A percentile compares a stretch with the other conserved stretches of the same genome.
Conservation (phyloP, 2,797 vertebrate species). For the Lophius americanus region DNA sequence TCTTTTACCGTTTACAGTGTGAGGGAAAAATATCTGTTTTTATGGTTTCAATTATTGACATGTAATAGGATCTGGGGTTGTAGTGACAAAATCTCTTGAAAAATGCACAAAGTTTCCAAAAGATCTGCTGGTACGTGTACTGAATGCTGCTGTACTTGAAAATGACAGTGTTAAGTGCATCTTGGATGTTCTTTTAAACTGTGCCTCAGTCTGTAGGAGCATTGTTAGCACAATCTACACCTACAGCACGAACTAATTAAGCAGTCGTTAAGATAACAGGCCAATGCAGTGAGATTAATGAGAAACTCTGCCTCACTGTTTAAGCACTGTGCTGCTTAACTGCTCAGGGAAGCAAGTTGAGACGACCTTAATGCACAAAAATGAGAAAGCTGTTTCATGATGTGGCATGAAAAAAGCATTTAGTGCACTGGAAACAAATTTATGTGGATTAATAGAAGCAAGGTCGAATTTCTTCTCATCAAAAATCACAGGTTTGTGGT, state of each 20-base stretch:
- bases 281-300: conserved; percentile 45
- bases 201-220: conserved; percentile 16
- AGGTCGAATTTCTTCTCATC: too few species aligned
- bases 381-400: not conserved
- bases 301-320: conserved; percentile 10
- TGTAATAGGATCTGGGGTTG: too few species aligned
- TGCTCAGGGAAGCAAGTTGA: conserved; percentile 11
- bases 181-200: conserved; percentile 12
- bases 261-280: conserved; percentile 55
- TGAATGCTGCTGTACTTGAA: not conserved
- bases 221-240: conserved; percentile 27
- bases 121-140: too few species aligned
- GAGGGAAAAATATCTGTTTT: too few species aligned
- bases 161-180: not conserved
- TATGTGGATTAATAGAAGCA: too few species aligned
- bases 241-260: conserved; percentile 43
- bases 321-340: conserved; percentile 11
- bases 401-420: too few species aligned
- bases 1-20: too few species aligned
- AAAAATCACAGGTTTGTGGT: too few species aligned
- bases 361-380: not conserved
- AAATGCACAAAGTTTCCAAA: too few species aligned
- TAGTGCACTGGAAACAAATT: too few species aligned
- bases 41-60: too few species aligned
- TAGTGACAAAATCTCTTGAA: too few species aligned